Percentiles rank a stretch among this genome's conserved stretches.
Conservation (phyloP, 2,888 invertebrate species). For the Onchidella celtica region DNA sequence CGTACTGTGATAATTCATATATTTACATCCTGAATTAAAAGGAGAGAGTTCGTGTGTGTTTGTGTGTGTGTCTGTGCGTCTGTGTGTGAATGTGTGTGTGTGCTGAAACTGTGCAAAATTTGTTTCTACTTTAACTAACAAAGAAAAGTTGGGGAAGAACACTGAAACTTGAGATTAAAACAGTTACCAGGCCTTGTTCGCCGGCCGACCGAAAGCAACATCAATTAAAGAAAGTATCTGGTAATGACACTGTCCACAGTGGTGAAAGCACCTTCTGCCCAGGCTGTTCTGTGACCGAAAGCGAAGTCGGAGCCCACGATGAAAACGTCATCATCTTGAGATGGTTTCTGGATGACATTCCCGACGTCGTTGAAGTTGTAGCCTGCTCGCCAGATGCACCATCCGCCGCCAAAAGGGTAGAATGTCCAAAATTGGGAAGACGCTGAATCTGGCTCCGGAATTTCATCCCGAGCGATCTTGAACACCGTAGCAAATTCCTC, state of each 20-base stretch:
- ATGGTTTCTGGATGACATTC: conserved; percentile 10
- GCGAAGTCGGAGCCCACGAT: conserved; percentile 21
- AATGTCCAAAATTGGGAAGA: conserved; percentile 1
- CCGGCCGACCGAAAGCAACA: too few relatives aligned
- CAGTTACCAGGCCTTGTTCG: too few relatives aligned
- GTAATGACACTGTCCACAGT: conserved; percentile 13
- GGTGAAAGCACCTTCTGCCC: conserved; percentile 12
- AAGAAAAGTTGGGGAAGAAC: too few relatives aligned
- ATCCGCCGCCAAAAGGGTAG: conserved; percentile 36
- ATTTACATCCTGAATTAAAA: too few relatives aligned
- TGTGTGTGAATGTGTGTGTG: background rate
- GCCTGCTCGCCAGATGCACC: conserved; percentile 8
- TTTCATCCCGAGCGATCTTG: background rate
- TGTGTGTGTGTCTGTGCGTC: background rate
- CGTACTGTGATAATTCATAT: too few relatives aligned
- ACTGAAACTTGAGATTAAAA: too few relatives aligned
- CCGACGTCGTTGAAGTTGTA: conserved; percentile 17
- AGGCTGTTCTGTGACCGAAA: background rate
- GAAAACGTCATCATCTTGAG: conserved; percentile 30
- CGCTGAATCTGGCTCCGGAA: background rate
- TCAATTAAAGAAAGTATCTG: background rate
- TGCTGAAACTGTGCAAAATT: background rate
- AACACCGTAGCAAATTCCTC: conserved; percentile 2
- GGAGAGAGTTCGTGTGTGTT: background rate
- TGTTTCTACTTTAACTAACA: background rate